phyloP scores from a whole-genome alignment of 2,888 invertebrate species.

The Lypha dubia region DNA sequence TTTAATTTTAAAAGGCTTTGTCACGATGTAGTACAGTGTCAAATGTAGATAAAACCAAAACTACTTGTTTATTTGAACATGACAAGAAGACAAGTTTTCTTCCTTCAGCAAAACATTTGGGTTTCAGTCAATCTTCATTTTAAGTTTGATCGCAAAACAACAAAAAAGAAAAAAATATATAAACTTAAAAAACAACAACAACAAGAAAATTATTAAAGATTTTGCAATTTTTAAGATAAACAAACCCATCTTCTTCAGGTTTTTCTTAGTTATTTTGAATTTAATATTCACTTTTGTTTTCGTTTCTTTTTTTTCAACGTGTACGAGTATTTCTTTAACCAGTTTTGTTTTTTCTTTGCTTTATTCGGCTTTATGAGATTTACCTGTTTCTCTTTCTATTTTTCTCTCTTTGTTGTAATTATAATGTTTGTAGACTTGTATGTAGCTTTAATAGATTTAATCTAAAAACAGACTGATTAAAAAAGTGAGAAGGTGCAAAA shows the following conservation, averaged over 20 bases:
- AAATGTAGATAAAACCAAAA: conserved; percentile 27
- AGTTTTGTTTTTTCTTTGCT: conserved; percentile 15
- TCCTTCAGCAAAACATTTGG: conserved; percentile 24
- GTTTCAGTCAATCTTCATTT: conserved; percentile 25
- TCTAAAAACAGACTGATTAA: conserved; percentile 38
- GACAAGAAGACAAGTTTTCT: conserved; percentile 56
- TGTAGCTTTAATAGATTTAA: conserved; percentile 48
- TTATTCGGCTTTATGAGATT: conserved; percentile 24
- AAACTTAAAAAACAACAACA: conserved; percentile 11
- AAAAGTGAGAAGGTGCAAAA: conserved; percentile 35
- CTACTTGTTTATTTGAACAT: conserved; percentile 15
- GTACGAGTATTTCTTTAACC: conserved; percentile 39
- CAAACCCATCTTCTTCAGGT: conserved; percentile 49
- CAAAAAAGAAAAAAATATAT: not conserved
- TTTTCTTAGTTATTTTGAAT: conserved; percentile 36
- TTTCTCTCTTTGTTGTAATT: conserved; percentile 7
- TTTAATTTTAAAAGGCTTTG: conserved; percentile 17
- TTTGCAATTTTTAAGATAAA: conserved; percentile 53
- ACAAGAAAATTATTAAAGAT: conserved; percentile 11
- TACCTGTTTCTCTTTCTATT: conserved; percentile 35
- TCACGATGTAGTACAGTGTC: conserved; percentile 19
- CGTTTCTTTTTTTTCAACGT: conserved; percentile 18
- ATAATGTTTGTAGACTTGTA: conserved; percentile 23
- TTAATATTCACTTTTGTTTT: conserved; percentile 45
- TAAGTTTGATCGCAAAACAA: not conserved